A percentile compares a stretch with the other conserved stretches of the same genome.
These are phyloP conservation scores for Lerista edwardsae DNA, from an alignment of 2,797 vertebrate genomes.

Conservation along the genomic window DNA sequence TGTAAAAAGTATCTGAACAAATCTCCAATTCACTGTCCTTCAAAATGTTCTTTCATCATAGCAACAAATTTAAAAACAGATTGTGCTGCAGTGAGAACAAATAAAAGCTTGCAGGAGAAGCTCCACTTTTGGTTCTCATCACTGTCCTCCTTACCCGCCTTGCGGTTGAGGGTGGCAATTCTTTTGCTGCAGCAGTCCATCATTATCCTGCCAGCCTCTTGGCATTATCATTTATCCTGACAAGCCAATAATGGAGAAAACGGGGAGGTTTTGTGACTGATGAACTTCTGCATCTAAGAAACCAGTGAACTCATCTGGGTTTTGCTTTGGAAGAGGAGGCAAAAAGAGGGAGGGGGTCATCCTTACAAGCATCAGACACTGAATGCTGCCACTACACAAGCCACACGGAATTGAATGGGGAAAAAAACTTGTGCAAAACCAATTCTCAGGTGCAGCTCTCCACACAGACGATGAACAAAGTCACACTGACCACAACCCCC, in stretches of 20 bases:
- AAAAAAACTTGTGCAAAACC: background rate
- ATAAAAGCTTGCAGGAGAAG: background rate
- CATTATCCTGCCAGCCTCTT: conserved; percentile 14
- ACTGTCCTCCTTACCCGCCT: conserved; percentile 13
- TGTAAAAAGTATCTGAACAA: background rate
- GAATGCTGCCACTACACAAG: background rate
- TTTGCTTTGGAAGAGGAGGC: background rate
- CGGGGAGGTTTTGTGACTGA: conserved; percentile 5
- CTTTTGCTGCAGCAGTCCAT: conserved; percentile 22
- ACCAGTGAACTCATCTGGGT: background rate
- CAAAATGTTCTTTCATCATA: background rate
- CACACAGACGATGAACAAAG: background rate
- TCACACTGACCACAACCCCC: background rate
- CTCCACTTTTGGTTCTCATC: background rate
- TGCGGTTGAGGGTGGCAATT: conserved; percentile 18
- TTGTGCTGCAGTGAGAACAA: background rate
- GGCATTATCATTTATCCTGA: conserved; percentile 21
- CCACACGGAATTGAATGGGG: background rate
- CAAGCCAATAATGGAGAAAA: conserved; percentile 20
- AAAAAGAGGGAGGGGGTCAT: background rate
- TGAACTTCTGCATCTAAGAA: background rate
- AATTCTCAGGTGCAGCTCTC: background rate
- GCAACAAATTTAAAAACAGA: background rate
- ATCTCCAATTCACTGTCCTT: background rate
- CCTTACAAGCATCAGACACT: background rate